Conservation (phyloP, 2,113 vertebrate genomes). For the Alouatta palliata region DNA sequence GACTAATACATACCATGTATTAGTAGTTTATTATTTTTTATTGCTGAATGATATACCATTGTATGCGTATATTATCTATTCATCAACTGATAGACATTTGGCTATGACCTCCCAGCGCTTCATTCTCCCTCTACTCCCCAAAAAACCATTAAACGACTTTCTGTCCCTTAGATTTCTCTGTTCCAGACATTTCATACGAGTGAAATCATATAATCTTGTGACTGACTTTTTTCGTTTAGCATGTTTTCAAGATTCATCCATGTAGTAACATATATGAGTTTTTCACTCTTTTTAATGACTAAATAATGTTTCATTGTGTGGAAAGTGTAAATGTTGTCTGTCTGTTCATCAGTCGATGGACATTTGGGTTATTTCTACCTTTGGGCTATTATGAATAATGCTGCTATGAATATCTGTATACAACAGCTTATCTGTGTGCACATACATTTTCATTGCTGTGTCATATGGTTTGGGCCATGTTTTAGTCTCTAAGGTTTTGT, state of each 20-base stretch:
- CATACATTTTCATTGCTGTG: not conserved
- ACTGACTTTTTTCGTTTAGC: not conserved
- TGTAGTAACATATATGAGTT: not conserved
- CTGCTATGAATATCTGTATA: not conserved
- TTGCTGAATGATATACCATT: not conserved
- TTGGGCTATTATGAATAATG: not conserved
- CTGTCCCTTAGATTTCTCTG: not conserved
- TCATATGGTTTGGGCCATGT: not conserved
- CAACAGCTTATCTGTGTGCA: not conserved
- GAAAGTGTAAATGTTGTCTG: not conserved
- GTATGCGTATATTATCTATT: not conserved
- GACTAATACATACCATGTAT: not conserved
- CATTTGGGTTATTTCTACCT: not conserved
- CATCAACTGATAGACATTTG: not conserved
- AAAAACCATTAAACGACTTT: not conserved
- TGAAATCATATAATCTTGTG: not conserved
- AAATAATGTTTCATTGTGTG: not conserved
- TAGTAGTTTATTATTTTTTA: not conserved
- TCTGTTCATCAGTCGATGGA: not conserved
- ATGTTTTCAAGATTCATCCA: not conserved
- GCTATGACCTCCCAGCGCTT: not conserved
- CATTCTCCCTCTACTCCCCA: not conserved
- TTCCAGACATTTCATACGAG: not conserved
- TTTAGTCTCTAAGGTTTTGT: slow-evolving; percentile 27
- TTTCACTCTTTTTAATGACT: not conserved